Evolutionary conservation across 2,113 vertebrate genomes (phyloP).

Genomic region (Lepisosteus oculatus): DNA sequence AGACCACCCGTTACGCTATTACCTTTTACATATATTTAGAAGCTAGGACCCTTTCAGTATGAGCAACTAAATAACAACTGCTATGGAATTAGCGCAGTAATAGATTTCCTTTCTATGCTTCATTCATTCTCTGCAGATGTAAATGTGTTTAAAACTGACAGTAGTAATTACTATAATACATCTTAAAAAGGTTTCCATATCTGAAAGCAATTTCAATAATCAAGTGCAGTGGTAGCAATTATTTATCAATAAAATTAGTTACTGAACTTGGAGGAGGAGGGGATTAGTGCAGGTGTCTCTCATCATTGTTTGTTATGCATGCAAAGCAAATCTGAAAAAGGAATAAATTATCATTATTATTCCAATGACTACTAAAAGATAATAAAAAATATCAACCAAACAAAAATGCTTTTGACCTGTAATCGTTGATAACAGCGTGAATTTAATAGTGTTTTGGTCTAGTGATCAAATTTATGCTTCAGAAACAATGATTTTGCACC

Average conservation of each 20-base stretch:
- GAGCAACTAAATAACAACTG: slow-evolving; percentile 43
- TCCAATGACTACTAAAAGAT: slow-evolving; percentile 77
- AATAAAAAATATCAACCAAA: slow-evolving; percentile 80
- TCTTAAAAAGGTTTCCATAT: slow-evolving; percentile 90
- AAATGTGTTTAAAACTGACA: slow-evolving; percentile 59
- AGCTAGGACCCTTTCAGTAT: background rate
- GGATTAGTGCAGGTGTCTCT: slow-evolving; percentile 88
- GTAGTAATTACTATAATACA: slow-evolving; percentile 73
- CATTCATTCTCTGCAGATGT: slow-evolving; percentile 57
- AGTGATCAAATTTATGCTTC: slow-evolving; percentile 66
- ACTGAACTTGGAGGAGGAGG: slow-evolving; percentile 86
- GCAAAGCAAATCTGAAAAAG: slow-evolving; percentile 67
- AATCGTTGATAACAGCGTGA: slow-evolving; percentile 73
- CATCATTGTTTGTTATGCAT: slow-evolving; percentile 78
- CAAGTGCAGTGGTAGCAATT: slow-evolving; percentile 88
- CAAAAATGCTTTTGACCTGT: slow-evolving; percentile 79
- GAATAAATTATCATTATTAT: slow-evolving; percentile 87
- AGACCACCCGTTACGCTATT: background rate
- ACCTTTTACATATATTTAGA: slow-evolving; percentile 6
- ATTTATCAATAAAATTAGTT: slow-evolving; percentile 97
- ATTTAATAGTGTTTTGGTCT: slow-evolving; percentile 71
- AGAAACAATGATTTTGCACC: slow-evolving; percentile 79
- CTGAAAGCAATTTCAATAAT: slow-evolving; percentile 92
- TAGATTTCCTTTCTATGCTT: slow-evolving; percentile 55
- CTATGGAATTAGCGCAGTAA: slow-evolving; percentile 30